Conservation (phyloP, 1,140 invertebrate species). For the Megalonaias nervosa region DNA sequence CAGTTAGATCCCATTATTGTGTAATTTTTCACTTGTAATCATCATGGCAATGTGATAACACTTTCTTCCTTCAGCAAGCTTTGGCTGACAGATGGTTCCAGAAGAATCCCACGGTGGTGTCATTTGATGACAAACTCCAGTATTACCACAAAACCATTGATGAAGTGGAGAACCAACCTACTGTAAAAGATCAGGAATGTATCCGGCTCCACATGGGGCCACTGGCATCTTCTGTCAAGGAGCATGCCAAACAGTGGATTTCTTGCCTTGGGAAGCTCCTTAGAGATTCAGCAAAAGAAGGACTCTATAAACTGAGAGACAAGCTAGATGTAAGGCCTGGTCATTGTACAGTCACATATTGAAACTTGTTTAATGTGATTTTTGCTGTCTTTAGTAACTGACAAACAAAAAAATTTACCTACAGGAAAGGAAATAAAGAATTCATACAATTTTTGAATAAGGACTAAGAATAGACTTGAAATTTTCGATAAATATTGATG, state of each 20-base stretch:
- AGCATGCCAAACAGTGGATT: conserved; percentile 71
- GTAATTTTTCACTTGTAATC: no score
- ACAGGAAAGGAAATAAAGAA: no score
- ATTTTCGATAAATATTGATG: no score
- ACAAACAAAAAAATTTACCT: no score
- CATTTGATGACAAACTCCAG: conserved; percentile 87
- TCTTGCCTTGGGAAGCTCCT: conserved; percentile 69
- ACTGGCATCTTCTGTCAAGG: conserved; percentile 63
- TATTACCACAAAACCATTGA: conserved; percentile 85
- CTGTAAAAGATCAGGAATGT: conserved; percentile 68
- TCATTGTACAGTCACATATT: no score
- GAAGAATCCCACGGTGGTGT: conserved; percentile 80
- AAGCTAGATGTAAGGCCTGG: conserved; percentile 64
- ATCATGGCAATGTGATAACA: not conserved
- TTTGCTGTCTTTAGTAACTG: no score
- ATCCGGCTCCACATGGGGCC: conserved; percentile 67
- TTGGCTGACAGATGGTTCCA: conserved; percentile 80
- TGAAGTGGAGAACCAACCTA: conserved; percentile 73
- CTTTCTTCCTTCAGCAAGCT: conserved; percentile 53
- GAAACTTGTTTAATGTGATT: no score
- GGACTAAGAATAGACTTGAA: no score
- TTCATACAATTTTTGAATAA: no score
- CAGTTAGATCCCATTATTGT: no score
- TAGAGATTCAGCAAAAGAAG: conserved; percentile 67
- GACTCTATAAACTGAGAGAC: conserved; percentile 59